Evolutionary conservation across 2,113 vertebrate genomes (phyloP), one percentile per base, ranked within the genome.

Genomic region (Xenus cinereus): DNA sequence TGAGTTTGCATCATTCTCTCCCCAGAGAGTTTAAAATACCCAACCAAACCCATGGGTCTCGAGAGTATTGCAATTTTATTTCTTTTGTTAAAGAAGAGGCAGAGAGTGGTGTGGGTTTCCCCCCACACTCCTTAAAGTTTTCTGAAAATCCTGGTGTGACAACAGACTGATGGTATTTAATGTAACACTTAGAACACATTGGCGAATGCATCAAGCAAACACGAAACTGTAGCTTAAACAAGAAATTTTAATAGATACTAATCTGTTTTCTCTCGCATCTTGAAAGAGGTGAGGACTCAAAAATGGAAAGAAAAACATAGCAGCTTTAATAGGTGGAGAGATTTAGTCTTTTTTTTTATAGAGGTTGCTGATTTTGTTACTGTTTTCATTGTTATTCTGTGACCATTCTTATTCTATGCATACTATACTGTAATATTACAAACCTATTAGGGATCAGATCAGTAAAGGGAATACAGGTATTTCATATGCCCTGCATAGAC

Each of bases 131-230:
- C 4, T 3, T 1, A 1, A 60, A 39, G 3, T 20, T 72, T 94
- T 69, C 64, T 83, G 43, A 78, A 63, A 59, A 56, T 73, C 22
- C 12, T 43, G 45, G 26, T 75, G 57, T 30, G 35, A 67, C 16
- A 87, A 33, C 35, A 79, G 51, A 41, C 17, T 56, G 32, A 43
- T 89, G 18, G 2, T 45, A 50, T 37, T 69, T 48, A 66, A 45
- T 4, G 1, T 19, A n/a, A 19, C 9, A 7, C 0, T 2, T 53
- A 32, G n/a, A 48, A 5, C 28, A 14, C 0, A 0, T 4, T 22
- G 66, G 14, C 27, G 54, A 83, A 20, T n/a, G 46, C 45, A 96
- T 81, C 19, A 62, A 90, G 75, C 41, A 69, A 84, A 80, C 30
- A 43, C 3, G 24, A 74, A 84, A 35, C 12, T 51, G 35, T 74